phyloP scores from a whole-genome alignment of 1,140 invertebrate genomes.

The Lethrus apterus region DNA sequence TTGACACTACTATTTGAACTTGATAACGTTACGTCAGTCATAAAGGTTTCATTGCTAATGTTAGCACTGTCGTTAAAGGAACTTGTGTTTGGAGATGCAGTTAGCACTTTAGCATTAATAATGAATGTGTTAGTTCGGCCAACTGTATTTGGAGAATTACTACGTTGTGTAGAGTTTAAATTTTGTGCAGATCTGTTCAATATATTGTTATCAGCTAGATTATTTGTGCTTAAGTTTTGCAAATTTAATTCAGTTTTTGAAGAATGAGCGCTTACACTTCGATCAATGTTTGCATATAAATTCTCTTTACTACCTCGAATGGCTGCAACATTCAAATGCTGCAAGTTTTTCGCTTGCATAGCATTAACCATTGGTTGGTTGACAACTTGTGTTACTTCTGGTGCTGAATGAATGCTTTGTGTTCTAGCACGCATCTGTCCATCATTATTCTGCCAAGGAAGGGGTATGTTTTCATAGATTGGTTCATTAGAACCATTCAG shows the following conservation, averaged over 20 bases:
- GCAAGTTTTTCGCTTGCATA: conserved; percentile 22
- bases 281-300: conserved; percentile 32
- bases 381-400: conserved; percentile 46
- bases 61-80: conserved; percentile 21
- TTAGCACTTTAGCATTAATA: conserved; percentile 20
- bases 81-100: conserved; percentile 17
- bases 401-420: conserved; percentile 59
- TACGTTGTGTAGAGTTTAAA: conserved; percentile 13
- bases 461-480: conserved; percentile 71
- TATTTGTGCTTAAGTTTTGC: conserved; percentile 17
- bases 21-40: conserved; percentile 28
- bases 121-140: conserved; percentile 26
- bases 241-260: conserved; percentile 26
- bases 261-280: conserved; percentile 20
- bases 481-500: conserved; percentile 53
- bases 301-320: conserved; percentile 28
- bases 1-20: conserved; percentile 41
- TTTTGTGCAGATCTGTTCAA: conserved; percentile 22
- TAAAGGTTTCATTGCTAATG: conserved; percentile 13
- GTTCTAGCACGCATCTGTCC: conserved; percentile 49
- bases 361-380: conserved; percentile 32
- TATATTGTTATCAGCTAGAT: conserved; percentile 16
- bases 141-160: conserved; percentile 18
- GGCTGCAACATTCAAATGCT: conserved; percentile 18
- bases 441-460: conserved; percentile 50